Base-by-base conservation (phyloP, 2,113 vertebrate genomes). In the Leptodactylus fuscus region DNA sequence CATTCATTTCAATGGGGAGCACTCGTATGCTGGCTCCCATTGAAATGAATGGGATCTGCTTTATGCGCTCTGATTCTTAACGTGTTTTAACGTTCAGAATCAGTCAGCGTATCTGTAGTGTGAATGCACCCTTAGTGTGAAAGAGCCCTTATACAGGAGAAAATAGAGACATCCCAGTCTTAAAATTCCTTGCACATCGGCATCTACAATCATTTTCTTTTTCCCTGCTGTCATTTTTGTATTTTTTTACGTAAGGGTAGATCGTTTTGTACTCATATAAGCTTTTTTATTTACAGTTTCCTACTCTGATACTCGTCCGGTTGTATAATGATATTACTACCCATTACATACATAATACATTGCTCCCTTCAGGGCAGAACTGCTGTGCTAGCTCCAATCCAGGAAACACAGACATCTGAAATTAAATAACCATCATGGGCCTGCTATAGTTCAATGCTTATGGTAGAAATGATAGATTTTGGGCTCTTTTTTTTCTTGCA, bases 291-390 rank as follows among this genome's bases (percentile, higher is more conserved):
- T 86, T 81, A 60, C 84, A 71, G 84, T 80, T 65, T 80, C 36
- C 49, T 69, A 34, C 12, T 11, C 65, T 81, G 24, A 86, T 86
- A 44, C 77, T 48, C 69, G 84, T 86, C 77, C 77, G 46, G 84
- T 73, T 34, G 76, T 86, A 86, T 81, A 86, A 86, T 80, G 77
- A 86, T 86, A 86, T 81, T 80, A 71, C 76, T 60, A 32, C 84
- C 76, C 76, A 86, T 81, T 86, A 86, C 67, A 86, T 86, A 55
- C 84, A 86, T 81, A 81, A 86, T 81, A 86, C 77, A 86, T 86
- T 81, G 65, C 78, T 81, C 65, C 84, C 84, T 86, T 60, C 76
- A 73, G 84, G 84, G 84, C 48, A 81, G 51, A 51, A 60, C 46
- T 46, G 76, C 76, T 48, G 34, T 5, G 67, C 76, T 62, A 58